A percentile compares a stretch with the other conserved stretches of the same genome.
These are phyloP conservation scores for Agrilus biguttatus DNA, from an alignment of 2,888 invertebrate genomes.

Conservation along the genomic window DNA sequence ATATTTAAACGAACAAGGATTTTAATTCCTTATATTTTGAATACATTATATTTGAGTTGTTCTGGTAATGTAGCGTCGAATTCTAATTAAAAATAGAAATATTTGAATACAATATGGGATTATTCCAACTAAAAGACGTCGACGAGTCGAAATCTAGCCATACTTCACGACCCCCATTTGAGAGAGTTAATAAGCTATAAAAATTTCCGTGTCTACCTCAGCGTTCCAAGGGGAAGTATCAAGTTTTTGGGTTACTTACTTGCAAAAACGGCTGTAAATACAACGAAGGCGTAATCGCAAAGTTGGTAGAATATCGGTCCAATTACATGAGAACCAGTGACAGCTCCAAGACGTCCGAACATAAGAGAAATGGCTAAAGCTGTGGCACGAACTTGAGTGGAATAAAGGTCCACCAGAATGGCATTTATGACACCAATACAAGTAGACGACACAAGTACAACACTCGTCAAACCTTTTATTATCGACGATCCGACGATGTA, in stretches of 20 bases:
- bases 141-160: no score
- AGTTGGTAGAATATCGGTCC: slow-evolving; percentile 31
- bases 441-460: slow-evolving; percentile 24
- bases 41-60: no score
- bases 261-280: slow-evolving; percentile 23
- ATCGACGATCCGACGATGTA: slow-evolving; percentile 14
- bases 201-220: no score
- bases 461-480: slow-evolving; percentile 20
- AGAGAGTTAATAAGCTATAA: no score
- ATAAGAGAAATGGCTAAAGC: slow-evolving; percentile 37
- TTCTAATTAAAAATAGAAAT: no score
- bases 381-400: slow-evolving; percentile 34
- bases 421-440: slow-evolving; percentile 24
- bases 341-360: slow-evolving; percentile 36
- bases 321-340: slow-evolving; percentile 32
- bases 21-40: no score
- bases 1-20: no score
- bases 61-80: no score
- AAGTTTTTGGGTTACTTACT: slow-evolving; percentile 22
- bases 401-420: slow-evolving; percentile 28
- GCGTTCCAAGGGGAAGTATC: no score
- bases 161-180: no score
- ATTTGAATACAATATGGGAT: no score
- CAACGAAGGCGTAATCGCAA: slow-evolving; percentile 32
- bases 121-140: no score